These are phyloP conservation scores for Melanotus villosus DNA, from an alignment of 2,888 invertebrate species.

Conservation along the genomic window DNA sequence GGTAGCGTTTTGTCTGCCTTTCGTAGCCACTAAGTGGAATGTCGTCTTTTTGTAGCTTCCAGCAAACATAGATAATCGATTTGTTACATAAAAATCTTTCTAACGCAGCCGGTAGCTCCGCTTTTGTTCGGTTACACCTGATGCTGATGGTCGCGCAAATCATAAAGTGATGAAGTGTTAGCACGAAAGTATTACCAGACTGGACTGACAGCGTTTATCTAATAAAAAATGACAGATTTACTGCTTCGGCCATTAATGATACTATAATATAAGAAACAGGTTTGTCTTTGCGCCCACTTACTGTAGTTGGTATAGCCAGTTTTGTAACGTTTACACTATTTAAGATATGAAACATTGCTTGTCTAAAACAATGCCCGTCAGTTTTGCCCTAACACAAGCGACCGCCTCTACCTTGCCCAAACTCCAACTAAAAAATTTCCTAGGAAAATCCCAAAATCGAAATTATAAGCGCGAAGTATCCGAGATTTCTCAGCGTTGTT, in stretches of 20 bases:
- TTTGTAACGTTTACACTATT: conserved; percentile 49
- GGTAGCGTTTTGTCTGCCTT: neutral
- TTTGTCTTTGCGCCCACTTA: conserved; percentile 53
- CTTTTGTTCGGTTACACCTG: conserved; percentile 31
- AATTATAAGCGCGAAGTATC: too few species aligned
- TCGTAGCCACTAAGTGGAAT: conserved; percentile 8
- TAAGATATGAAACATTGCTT: conserved; percentile 41
- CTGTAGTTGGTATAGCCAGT: conserved; percentile 44
- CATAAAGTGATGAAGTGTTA: conserved; percentile 48
- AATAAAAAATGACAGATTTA: conserved; percentile 55
- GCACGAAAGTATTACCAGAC: conserved; percentile 42
- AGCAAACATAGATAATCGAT: conserved; percentile 51
- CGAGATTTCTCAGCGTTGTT: conserved; percentile 7
- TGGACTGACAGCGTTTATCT: conserved; percentile 50
- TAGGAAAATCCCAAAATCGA: neutral
- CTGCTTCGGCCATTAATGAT: conserved; percentile 52
- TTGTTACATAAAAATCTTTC: conserved; percentile 37
- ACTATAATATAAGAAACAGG: conserved; percentile 51
- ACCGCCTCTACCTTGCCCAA: too few species aligned
- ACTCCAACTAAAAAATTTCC: neutral
- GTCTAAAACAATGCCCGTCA: conserved; percentile 25
- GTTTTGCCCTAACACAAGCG: too few species aligned
- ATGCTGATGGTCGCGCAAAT: conserved; percentile 36
- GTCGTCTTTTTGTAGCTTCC: conserved; percentile 41
- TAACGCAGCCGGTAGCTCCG: conserved; percentile 35